phyloP scores from a whole-genome alignment of 2,113 vertebrate genomes.

The Leptosomus discolor region DNA sequence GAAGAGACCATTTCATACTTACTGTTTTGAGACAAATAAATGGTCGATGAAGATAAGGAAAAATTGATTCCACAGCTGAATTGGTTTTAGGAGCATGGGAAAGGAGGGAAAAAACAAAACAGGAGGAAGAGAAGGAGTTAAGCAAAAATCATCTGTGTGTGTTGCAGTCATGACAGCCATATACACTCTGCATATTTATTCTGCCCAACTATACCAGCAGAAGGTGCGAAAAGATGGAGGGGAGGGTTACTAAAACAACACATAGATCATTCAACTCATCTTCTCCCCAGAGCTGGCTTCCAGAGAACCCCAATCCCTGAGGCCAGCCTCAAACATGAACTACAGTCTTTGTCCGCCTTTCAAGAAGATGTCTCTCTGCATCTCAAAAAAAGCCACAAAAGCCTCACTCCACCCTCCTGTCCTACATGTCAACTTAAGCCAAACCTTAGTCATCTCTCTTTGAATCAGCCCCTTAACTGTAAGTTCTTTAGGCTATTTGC shows the following conservation, averaged over 20 bases:
- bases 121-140: neutral
- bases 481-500: neutral
- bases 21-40: neutral
- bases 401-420: neutral
- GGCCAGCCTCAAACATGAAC: neutral
- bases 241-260: neutral
- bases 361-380: neutral
- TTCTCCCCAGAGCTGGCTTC: neutral
- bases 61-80: neutral
- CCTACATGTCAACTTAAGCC: neutral
- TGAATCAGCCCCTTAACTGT: neutral
- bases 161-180: neutral
- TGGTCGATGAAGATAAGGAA: neutral
- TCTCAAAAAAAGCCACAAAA: neutral
- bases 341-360: neutral
- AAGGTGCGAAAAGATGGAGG: neutral
- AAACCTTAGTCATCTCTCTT: neutral
- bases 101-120: neutral
- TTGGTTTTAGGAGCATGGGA: neutral
- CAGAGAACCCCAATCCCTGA: neutral
- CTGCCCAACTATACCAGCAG: neutral
- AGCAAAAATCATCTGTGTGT: neutral
- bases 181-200: neutral
- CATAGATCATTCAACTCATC: neutral
- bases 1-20: neutral